These are phyloP conservation scores for Capitulum mitella DNA, from an alignment of 2,888 invertebrate species.

Conservation along the genomic window DNA sequence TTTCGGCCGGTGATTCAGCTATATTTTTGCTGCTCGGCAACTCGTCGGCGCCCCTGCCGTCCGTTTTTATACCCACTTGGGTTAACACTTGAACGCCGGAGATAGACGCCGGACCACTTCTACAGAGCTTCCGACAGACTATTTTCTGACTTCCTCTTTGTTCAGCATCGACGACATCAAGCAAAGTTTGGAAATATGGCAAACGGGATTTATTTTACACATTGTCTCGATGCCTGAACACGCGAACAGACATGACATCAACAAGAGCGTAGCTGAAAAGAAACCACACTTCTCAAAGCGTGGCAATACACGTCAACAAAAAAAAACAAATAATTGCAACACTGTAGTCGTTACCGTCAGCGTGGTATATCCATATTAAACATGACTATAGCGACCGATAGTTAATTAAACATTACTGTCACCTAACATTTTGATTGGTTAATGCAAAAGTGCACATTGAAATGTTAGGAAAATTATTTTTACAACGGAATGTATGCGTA, in stretches of 20 bases:
- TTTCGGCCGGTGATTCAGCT: not conserved
- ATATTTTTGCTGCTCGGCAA: not conserved
- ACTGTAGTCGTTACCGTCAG: not conserved
- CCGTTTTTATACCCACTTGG: constrained; percentile 10
- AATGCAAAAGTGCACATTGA: constrained; percentile 8
- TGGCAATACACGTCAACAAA: constrained; percentile 12
- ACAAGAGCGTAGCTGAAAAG: constrained; percentile 21
- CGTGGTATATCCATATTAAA: constrained; percentile 10
- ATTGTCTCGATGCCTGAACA: constrained; percentile 22
- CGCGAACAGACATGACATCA: constrained; percentile 25
- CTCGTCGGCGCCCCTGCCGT: not conserved
- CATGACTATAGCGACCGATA: constrained; percentile 17
- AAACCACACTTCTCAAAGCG: not conserved
- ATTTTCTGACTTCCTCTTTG: not conserved
- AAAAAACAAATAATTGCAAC: constrained; percentile 23
- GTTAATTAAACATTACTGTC: constrained; percentile 16
- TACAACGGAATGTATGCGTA: constrained; percentile 20
- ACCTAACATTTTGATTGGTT: constrained; percentile 22
- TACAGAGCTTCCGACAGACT: not conserved
- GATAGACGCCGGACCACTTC: not conserved
- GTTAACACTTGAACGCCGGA: not conserved
- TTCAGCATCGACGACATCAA: not conserved
- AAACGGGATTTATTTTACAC: constrained; percentile 25
- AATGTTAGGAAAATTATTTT: not conserved
- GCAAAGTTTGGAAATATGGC: constrained; percentile 4